A percentile compares a stretch with the other conserved stretches of the same genome.
Conservation (phyloP, 1,140 invertebrate species). For the Papilio helenus region DNA sequence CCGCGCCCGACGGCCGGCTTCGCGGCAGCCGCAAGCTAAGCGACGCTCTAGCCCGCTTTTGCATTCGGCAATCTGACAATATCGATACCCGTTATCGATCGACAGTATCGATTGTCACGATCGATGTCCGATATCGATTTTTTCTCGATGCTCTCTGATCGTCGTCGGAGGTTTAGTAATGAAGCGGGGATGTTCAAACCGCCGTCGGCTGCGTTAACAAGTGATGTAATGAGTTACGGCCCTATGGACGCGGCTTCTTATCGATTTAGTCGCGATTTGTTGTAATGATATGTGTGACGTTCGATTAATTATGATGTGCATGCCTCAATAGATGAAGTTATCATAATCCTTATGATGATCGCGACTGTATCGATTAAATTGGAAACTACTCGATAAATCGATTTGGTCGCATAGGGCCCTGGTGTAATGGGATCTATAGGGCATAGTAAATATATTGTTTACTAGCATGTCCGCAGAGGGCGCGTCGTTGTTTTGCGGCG, state of each 20-base stretch:
- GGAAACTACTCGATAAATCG: background rate
- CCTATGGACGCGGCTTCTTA: slow-evolving; percentile 30
- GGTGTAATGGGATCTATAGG: slow-evolving; percentile 22
- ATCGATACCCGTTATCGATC: slow-evolving; percentile 30
- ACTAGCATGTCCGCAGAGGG: slow-evolving; percentile 44
- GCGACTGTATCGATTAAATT: background rate
- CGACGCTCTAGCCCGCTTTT: slow-evolving; percentile 77
- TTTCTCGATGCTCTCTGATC: slow-evolving; percentile 36
- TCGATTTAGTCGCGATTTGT: slow-evolving; percentile 35
- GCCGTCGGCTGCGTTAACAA: slow-evolving; percentile 44
- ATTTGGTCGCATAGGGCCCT: slow-evolving; percentile 24
- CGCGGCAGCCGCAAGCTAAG: slow-evolving; percentile 76
- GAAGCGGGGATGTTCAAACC: slow-evolving; percentile 54
- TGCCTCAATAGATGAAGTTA: background rate
- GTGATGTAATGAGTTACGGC: slow-evolving; percentile 20
- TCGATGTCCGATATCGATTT: slow-evolving; percentile 35
- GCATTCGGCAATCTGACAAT: slow-evolving; percentile 74
- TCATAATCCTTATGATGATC: background rate
- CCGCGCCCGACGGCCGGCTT: slow-evolving; percentile 69
- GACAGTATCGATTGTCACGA: slow-evolving; percentile 54
- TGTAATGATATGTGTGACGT: background rate
- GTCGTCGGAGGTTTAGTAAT: slow-evolving; percentile 45
- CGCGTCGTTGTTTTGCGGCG: slow-evolving; percentile 33
- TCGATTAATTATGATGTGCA: background rate
- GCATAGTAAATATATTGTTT: slow-evolving; percentile 44